phyloP scores from a whole-genome alignment of 2,888 invertebrate species.

The Hesperia comma region DNA sequence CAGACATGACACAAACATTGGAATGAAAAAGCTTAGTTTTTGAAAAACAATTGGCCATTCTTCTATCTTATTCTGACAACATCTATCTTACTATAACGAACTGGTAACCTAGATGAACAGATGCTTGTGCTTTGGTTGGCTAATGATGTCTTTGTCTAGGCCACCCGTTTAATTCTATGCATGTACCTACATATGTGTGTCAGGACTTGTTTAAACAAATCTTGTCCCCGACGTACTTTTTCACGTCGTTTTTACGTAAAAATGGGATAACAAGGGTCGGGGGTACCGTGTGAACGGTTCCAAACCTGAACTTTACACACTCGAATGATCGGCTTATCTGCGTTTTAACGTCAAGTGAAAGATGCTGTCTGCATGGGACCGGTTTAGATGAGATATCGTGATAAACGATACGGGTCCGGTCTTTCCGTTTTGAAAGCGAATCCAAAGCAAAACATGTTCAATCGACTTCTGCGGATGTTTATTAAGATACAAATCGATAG shows the following conservation, averaged over 20 bases:
- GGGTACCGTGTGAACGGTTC: conserved; percentile 11
- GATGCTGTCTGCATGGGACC: conserved; percentile 23
- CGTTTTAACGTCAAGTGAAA: conserved; percentile 26
- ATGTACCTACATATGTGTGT: too few species aligned
- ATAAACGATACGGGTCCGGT: conserved; percentile 26
- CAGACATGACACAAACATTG: too few species aligned
- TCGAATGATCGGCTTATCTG: conserved; percentile 22
- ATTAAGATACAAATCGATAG: background rate
- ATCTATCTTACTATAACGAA: too few species aligned
- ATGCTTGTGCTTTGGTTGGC: too few species aligned
- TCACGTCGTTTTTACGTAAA: background rate
- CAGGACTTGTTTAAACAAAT: too few species aligned
- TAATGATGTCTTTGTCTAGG: too few species aligned
- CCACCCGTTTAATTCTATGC: too few species aligned
- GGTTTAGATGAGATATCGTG: conserved; percentile 26
- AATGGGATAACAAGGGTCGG: background rate
- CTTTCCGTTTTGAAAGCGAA: conserved; percentile 34
- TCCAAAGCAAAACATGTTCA: conserved; percentile 28
- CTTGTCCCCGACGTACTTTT: background rate
- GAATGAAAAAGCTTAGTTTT: too few species aligned
- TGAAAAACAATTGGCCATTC: too few species aligned
- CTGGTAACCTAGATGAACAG: too few species aligned
- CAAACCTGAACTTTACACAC: conserved; percentile 17
- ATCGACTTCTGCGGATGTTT: conserved; percentile 6
- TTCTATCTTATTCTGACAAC: too few species aligned